These are phyloP conservation scores for Drosophila willistoni DNA, from an alignment of 1,140 invertebrate genomes.

Conservation along the genomic window DNA sequence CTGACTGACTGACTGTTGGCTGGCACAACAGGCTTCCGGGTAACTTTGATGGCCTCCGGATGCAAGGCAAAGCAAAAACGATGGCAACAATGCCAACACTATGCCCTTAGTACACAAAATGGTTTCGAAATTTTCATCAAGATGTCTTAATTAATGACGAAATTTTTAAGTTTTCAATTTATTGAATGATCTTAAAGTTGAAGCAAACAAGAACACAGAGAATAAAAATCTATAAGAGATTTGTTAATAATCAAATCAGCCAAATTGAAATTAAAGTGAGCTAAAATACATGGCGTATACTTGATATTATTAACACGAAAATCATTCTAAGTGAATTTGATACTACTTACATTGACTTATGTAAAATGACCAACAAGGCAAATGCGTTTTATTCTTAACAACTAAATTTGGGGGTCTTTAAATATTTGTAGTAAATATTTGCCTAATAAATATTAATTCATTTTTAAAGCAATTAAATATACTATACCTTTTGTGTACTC, in stretches of 20 bases:
- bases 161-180: background rate
- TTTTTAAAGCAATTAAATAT: too few relatives aligned
- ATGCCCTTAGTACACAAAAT: conserved; percentile 40
- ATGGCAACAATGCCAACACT: conserved; percentile 15
- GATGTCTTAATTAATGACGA: background rate
- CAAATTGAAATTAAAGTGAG: too few relatives aligned
- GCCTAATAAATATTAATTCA: too few relatives aligned
- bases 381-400: too few relatives aligned
- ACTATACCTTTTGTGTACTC: background rate
- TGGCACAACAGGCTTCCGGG: conserved; percentile 65
- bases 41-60: conserved; percentile 76
- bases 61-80: conserved; percentile 62
- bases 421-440: too few relatives aligned
- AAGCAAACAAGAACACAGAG: too few relatives aligned
- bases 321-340: too few relatives aligned
- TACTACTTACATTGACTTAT: too few relatives aligned
- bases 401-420: too few relatives aligned
- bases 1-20: conserved; percentile 46
- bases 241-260: too few relatives aligned
- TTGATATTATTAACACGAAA: background rate
- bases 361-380: too few relatives aligned
- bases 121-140: conserved; percentile 24
- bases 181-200: background rate
- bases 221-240: too few relatives aligned
- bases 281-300: background rate